Base-by-base conservation (phyloP, 2,113 vertebrate species). In the Oriolus oriolus region DNA sequence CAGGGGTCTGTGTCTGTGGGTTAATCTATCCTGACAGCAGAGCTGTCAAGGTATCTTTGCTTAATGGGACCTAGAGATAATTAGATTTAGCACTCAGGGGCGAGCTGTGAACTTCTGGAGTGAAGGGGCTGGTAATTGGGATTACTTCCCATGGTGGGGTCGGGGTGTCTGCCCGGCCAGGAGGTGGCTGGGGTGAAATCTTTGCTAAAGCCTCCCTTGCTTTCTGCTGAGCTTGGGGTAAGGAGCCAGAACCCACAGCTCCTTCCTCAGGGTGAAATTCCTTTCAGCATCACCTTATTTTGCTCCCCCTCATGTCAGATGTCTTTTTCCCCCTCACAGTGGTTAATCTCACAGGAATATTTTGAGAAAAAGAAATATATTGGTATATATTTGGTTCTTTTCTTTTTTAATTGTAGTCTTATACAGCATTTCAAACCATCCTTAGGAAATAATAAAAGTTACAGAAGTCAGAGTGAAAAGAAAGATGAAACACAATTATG, bases 401-500 rank as follows among this genome's bases (percentile, higher is more conserved):
- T 31, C 8, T 60, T 79, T 87, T 76, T 63, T 33, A 84, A 83
- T 79, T 87, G 71, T 77, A 74, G 24, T 93, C 61, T 93, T 82
- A 49, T 37, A 21, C 64, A 87, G 66, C 44, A 57, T 96, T 98
- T 96, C 17, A 18, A 87, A 44, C 49, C 7, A 10, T 80, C 53
- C 87, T 92, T 56, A 52, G 70, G 65, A 93, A 91, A 94, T 75
- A 89, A 89, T n/a, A 66, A 53, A 90, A 92, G 91, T 97, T 96
- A 73, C 78, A 95, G 68, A 85, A 96, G 93, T 96, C 87, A 94
- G 90, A 93, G 76, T 65, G 88, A 94, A 96, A 94, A 94, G 91
- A 88, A 95, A 96, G 83, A 97, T 91, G 92, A 96, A 96, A 86
- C 87, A 74, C 57, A 94, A 97, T 92, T 97, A 95, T 47, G 83